Base-by-base conservation (phyloP, 1,140 invertebrate genomes). In the Matsumurasca onukii region DNA sequence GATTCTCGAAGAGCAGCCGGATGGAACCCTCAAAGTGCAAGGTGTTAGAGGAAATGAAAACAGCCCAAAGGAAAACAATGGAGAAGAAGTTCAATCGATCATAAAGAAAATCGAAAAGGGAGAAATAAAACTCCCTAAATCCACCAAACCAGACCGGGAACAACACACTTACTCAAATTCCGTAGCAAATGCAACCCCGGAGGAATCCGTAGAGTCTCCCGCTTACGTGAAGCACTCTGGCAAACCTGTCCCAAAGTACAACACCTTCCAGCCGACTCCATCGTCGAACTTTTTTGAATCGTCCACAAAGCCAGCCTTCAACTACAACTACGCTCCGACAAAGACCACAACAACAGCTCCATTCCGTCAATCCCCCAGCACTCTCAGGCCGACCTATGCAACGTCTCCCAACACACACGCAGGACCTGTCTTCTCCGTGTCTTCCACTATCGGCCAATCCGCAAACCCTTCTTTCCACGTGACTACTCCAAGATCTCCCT, bases 1-100 rank as follows among this genome's bases (percentile, higher is more conserved):
- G 2, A 88, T 93, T 31, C 79, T 93, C 17, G 91, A 93, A 78
- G 91, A 93, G 74, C 91, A 93, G 77, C 83, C 87, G 0, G 91
- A 93, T 74, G 91, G 91, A 29, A 89, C 87, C 49, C 90, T 89
- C 59, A 92, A 92, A 79, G 90, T 93, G 1, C 89, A 91, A 77
- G 90, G 89, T 1, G 86, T 92, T 0, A 85, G 87, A 81, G 88
- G 88, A 3, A 89, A 86, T 73, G 84, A 83, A 1, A 88, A 89
- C 68, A 88, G 90, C 75, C 83, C 85, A 2, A 88, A 87, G n/a
- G 86, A 88, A 72, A 85, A 86, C 20, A 83, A 83, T n/a, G 81
- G 79, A 0, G 80, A 80, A 1, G 90, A 92, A 73, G 88, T 93
- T 0, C 89, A 93, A 70, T 90, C 87, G 1, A 92, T 93, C 73